These are phyloP conservation scores for Coenonympha glycerion DNA, from an alignment of 2,888 invertebrate genomes.

Conservation along the genomic window DNA sequence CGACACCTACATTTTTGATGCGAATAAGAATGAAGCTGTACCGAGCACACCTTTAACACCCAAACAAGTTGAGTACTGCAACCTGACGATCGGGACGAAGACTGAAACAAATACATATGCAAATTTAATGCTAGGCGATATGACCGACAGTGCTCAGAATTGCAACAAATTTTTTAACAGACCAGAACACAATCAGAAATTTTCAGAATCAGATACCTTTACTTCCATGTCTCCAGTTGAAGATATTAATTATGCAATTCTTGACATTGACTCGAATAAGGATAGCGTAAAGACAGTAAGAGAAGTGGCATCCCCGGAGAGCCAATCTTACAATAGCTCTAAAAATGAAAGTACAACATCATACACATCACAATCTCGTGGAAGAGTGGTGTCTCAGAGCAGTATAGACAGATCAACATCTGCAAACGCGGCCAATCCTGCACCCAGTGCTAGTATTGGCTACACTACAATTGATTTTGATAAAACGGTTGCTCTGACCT, in stretches of 20 bases:
- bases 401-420: conserved; percentile 48
- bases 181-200: conserved; percentile 51
- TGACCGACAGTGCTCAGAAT: conserved; percentile 49
- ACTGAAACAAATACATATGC: conserved; percentile 60
- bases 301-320: conserved; percentile 52
- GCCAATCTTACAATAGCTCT: conserved; percentile 48
- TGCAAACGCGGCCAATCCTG: conserved; percentile 56
- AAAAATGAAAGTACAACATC: conserved; percentile 53
- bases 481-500: conserved; percentile 91
- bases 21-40: conserved; percentile 42
- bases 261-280: conserved; percentile 82
- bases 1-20: conserved; percentile 41
- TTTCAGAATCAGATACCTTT: conserved; percentile 64
- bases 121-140: conserved; percentile 58
- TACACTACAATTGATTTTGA: conserved; percentile 96
- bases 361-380: conserved; percentile 46
- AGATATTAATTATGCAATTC: conserved; percentile 82
- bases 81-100: conserved; percentile 48
- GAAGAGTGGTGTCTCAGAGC: conserved; percentile 52
- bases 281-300: conserved; percentile 41
- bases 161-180: conserved; percentile 41
- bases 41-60: conserved; percentile 59
- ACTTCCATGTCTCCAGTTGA: conserved; percentile 61
- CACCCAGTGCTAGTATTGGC: conserved; percentile 78
- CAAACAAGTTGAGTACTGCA: conserved; percentile 62